These are phyloP conservation scores for Episyrphus balteatus DNA, from an alignment of 1,140 invertebrate species.

Conservation along the genomic window DNA sequence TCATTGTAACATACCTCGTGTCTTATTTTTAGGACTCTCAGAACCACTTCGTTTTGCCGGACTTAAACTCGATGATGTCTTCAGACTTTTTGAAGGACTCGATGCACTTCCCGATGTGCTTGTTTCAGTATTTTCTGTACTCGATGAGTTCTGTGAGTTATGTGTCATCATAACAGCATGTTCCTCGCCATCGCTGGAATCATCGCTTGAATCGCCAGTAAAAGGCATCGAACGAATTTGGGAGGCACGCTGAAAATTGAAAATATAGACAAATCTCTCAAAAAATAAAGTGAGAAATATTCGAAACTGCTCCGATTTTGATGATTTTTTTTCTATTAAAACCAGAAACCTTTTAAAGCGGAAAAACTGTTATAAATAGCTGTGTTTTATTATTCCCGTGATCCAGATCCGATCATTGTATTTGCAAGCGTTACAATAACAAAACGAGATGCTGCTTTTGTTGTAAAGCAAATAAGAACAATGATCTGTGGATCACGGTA, in stretches of 20 bases:
- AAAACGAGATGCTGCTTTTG: too few relatives aligned
- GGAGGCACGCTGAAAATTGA: slow-evolving; percentile 62
- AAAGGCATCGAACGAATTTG: slow-evolving; percentile 93
- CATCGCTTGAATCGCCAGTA: slow-evolving; percentile 87
- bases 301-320: too few relatives aligned
- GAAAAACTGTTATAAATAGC: too few relatives aligned
- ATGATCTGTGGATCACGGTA: too few relatives aligned
- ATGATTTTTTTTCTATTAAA: too few relatives aligned
- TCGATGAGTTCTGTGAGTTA: slow-evolving; percentile 36
- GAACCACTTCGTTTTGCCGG: slow-evolving; percentile 75
- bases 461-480: too few relatives aligned
- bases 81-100: slow-evolving; percentile 74
- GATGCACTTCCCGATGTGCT: slow-evolving; percentile 50
- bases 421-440: too few relatives aligned
- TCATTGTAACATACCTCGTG: slow-evolving; percentile 24
- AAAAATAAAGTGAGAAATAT: too few relatives aligned
- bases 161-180: slow-evolving; percentile 37
- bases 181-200: slow-evolving; percentile 85
- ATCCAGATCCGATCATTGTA: neutral
- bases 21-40: slow-evolving; percentile 44
- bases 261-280: slow-evolving; percentile 6
- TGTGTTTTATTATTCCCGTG: too few relatives aligned
- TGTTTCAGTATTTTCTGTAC: slow-evolving; percentile 42
- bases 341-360: too few relatives aligned
- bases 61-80: slow-evolving; percentile 70